Base-by-base conservation (phyloP, 2,888 invertebrate genomes). In the Leptarthrus brevirostris region DNA sequence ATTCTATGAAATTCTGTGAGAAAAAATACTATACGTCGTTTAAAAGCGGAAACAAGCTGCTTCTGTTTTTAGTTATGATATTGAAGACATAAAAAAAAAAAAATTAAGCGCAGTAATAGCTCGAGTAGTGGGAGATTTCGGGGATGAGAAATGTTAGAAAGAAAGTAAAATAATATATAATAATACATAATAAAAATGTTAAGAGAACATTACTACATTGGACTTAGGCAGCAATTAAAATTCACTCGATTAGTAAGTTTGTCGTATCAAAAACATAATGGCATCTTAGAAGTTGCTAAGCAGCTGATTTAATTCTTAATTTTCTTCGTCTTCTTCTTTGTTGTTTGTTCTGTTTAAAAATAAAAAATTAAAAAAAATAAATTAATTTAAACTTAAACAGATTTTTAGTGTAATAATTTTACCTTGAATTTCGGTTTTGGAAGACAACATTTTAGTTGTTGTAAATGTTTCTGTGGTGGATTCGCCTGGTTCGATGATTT, bases 401-500 rank as follows among this genome's bases (percentile, higher is more conserved):
- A 5, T 36, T 36, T 36, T 12, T 12, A 36, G 10, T 36, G 36
- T 5, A 36, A 36, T 8, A 36, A 36, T 36, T 36, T 64, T 64
- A 64, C 64, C 64, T 4, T 64, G 44, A 20, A 18, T 18, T 64
- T 44, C 44, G 8, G 8, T 30, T 47, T 44, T 44, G 6, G 6
- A 12, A 20, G 61, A 44, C 24, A 69, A 52, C 1, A 79, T 78
- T 77, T 81, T 82, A n/a, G 83, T 74, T 44, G 81, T 81, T 79
- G 84, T 83, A 77, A 83, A 80, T 61, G 85, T 85, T 78, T 79
- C 82, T 66, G 83, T 74, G 24, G 80, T 81, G 79, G 83, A 83
- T 79, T 84, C 85, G 36, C 85, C 85, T 2, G 85, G 84, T 76
- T 84, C 85, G 73, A 85, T 84, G 56, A 84, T 82, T 76, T 84